phyloP scores from a whole-genome alignment of 92 coral and sea anemone genomes.

The Meandrina meandrites region DNA sequence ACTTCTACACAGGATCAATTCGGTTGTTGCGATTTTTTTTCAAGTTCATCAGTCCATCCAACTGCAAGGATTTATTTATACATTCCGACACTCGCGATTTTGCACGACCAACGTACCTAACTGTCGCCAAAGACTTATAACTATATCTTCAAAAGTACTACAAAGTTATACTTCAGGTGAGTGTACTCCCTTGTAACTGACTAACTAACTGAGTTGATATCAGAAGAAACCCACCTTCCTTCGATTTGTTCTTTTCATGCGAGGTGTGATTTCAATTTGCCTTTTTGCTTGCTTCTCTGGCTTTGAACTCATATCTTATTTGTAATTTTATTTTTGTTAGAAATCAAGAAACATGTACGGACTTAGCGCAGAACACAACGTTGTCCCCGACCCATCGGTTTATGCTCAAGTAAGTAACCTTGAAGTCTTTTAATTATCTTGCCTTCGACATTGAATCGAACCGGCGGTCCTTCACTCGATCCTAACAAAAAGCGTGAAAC shows the following conservation, averaged over 20 bases:
- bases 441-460: neutral
- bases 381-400: conserved; percentile 95
- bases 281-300: neutral
- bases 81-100: conserved; percentile 46
- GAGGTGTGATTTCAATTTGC: conserved; percentile 7
- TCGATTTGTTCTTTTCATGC: neutral
- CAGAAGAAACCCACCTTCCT: neutral
- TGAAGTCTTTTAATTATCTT: neutral
- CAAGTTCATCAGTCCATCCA: conserved; percentile 3
- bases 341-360: conserved; percentile 68
- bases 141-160: conserved; percentile 1
- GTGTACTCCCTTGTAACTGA: neutral
- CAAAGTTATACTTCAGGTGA: conserved; percentile 20
- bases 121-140: neutral
- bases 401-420: conserved; percentile 87
- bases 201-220: neutral
- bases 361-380: conserved; percentile 79
- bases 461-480: neutral
- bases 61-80: conserved; percentile 29
- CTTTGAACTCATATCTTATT: neutral
- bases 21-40: neutral
- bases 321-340: conserved; percentile 11
- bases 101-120: conserved; percentile 5
- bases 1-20: conserved; percentile 7
- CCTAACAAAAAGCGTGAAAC: neutral